Evolutionary conservation across 2,113 vertebrate species (phyloP).

Genomic region (Phalacrocorax pelagicus): DNA sequence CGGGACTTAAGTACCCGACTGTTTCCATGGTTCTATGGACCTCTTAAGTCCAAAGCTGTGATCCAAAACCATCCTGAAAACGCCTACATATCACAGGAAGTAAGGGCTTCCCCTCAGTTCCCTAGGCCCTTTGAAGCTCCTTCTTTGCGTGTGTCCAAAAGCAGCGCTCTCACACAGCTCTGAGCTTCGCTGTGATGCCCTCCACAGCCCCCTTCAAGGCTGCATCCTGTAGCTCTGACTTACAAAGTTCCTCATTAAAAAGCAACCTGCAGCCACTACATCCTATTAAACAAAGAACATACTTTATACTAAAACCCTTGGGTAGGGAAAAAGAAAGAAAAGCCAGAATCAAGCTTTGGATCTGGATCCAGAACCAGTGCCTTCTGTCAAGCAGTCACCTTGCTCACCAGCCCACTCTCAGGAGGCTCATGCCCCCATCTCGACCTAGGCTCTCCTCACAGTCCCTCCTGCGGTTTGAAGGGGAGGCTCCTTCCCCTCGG

Average conservation of each 20-base stretch:
- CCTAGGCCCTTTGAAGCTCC: background rate
- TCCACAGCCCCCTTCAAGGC: too few species aligned
- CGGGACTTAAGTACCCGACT: too few species aligned
- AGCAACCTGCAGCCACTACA: too few species aligned
- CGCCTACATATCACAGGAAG: background rate
- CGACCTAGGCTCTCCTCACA: background rate
- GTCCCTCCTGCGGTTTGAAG: background rate
- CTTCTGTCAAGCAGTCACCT: background rate
- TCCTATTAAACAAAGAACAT: background rate
- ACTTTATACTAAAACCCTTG: background rate
- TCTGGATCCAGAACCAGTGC: background rate
- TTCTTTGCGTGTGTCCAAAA: background rate
- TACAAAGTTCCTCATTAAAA: background rate
- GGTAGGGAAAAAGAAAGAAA: rapidly evolving
- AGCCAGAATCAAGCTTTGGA: background rate
- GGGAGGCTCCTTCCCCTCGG: rapidly evolving
- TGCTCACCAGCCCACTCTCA: background rate
- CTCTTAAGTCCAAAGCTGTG: background rate
- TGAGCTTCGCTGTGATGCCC: background rate
- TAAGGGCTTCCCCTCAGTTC: background rate
- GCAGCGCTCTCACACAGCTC: background rate
- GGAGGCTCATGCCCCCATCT: background rate
- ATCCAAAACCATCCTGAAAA: background rate
- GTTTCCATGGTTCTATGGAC: background rate
- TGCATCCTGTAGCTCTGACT: background rate